phyloP scores from a whole-genome alignment of 2,113 vertebrate genomes.

The Platysternon megacephalum region DNA sequence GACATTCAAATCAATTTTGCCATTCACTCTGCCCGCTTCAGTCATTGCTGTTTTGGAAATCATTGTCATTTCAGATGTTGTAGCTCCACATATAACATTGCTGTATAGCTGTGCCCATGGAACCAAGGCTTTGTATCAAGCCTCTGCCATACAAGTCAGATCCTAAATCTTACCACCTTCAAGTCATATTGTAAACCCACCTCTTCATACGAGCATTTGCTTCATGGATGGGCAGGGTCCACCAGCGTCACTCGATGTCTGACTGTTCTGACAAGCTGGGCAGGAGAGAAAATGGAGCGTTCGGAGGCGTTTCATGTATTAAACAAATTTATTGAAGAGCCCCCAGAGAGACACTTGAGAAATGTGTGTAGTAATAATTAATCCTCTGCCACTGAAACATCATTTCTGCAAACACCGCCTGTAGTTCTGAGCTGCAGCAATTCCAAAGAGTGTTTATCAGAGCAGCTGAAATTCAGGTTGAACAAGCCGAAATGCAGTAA shows the following conservation, averaged over 20 bases:
- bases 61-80: not conserved
- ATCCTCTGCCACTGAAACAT: slow-evolving; percentile 16
- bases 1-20: not conserved
- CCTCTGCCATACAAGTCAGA: not conserved
- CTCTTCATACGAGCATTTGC: not conserved
- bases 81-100: not conserved
- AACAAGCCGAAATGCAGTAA: slow-evolving; percentile 24
- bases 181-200: not conserved
- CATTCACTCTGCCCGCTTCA: not conserved
- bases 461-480: slow-evolving; percentile 64
- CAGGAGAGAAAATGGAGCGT: not conserved
- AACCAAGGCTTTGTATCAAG: not conserved
- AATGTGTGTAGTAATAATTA: slow-evolving; percentile 4
- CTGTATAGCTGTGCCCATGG: not conserved
- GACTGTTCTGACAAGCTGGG: not conserved
- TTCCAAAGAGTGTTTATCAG: slow-evolving; percentile 66
- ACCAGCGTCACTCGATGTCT: not conserved
- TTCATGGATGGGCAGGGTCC: not conserved
- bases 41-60: not conserved
- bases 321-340: not conserved
- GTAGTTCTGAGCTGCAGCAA: slow-evolving; percentile 39
- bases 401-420: not conserved
- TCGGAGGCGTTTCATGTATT: not conserved
- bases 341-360: not conserved
- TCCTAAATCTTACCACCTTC: not conserved